Percentiles rank a stretch among this genome's conserved stretches.
Conservation (phyloP, 37 sponge, comb jelly and placozoan species). For the Oscarella lobularis region DNA sequence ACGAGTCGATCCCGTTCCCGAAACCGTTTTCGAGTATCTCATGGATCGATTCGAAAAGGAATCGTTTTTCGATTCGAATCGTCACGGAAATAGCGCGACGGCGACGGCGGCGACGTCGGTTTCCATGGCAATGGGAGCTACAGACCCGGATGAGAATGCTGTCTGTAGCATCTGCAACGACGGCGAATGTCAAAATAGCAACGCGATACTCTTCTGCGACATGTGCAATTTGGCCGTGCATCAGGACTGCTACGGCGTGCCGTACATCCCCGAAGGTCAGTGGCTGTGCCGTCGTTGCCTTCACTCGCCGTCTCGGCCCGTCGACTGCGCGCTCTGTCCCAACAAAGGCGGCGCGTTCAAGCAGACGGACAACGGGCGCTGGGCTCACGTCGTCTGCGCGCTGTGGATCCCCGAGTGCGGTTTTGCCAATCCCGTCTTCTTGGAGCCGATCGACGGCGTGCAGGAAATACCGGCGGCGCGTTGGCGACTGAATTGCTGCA, state of each 20-base stretch:
- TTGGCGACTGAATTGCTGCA: slow-evolving; percentile 91
- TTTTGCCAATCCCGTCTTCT: slow-evolving; percentile 92
- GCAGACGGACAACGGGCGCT: slow-evolving; percentile 78
- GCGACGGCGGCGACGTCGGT: no score
- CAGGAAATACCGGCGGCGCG: slow-evolving; percentile 88
- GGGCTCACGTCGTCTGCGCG: slow-evolving; percentile 97
- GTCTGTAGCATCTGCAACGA: slow-evolving; percentile 97
- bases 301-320: slow-evolving; percentile 84
- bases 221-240: slow-evolving; percentile 99
- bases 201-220: slow-evolving; percentile 98
- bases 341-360: slow-evolving; percentile 96
- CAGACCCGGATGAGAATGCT: slow-evolving; percentile 99
- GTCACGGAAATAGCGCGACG: slow-evolving; percentile 16
- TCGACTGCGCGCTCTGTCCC: slow-evolving; percentile 94
- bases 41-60: slow-evolving; percentile 97
- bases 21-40: slow-evolving; percentile 81
- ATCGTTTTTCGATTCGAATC: slow-evolving; percentile 81
- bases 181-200: slow-evolving; percentile 97
- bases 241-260: slow-evolving; percentile 99
- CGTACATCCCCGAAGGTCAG: slow-evolving; percentile 99
- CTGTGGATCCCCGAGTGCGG: slow-evolving; percentile 99
- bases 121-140: slow-evolving; percentile 40
- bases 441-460: slow-evolving; percentile 95
- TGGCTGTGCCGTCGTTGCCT: slow-evolving; percentile 96
- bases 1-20: slow-evolving; percentile 47